Percentiles rank a stretch among this genome's conserved stretches.
Conservation (phyloP, 2,113 vertebrate species). For the Eulacestoma nigropectus region DNA sequence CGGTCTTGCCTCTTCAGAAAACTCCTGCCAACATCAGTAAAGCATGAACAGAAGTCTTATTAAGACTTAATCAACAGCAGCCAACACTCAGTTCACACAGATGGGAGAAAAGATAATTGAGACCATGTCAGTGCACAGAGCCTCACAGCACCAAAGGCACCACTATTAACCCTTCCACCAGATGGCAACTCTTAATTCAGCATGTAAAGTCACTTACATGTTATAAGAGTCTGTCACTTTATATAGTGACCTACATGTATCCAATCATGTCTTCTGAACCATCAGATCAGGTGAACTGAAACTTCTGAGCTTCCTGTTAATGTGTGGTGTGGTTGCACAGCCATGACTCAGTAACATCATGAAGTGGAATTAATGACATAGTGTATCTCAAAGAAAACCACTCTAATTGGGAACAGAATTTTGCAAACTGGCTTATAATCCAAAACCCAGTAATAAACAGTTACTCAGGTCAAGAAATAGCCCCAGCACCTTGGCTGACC, state of each 20-base stretch:
- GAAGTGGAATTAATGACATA: conserved; percentile 33
- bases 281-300: conserved; percentile 28
- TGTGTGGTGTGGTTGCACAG: background rate
- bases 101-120: background rate
- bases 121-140: background rate
- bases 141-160: background rate
- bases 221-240: background rate
- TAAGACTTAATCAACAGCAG: background rate
- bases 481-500: background rate
- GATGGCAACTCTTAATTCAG: background rate
- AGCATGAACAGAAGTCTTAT: background rate
- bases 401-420: background rate
- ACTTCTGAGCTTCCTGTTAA: conserved; percentile 41
- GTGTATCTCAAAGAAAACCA: background rate
- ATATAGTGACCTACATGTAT: conserved; percentile 57
- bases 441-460: background rate
- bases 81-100: background rate
- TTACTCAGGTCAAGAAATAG: background rate
- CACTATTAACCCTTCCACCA: background rate
- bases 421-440: background rate
- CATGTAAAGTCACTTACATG: background rate
- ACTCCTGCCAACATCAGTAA: background rate
- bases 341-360: conserved; percentile 20
- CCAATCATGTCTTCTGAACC: background rate
- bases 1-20: background rate